Percentiles rank a stretch among this genome's conserved stretches.
Evolutionary conservation across 2,113 vertebrate species (phyloP).

Genomic region (Aythya baeri): DNA sequence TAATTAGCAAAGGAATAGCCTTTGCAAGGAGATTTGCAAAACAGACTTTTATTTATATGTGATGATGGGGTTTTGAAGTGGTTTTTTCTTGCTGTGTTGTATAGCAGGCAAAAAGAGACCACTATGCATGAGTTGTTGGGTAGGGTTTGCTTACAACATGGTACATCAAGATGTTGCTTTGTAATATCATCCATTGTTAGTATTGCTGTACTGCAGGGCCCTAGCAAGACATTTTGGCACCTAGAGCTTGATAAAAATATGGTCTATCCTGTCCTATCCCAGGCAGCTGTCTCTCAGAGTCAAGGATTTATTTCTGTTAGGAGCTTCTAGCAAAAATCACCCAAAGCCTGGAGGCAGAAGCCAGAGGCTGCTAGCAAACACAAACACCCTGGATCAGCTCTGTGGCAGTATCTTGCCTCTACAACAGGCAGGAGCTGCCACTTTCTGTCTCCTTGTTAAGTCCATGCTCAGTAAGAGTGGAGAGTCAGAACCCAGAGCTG

Average conservation of each 20-base stretch:
- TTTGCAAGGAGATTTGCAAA: conserved; percentile 52
- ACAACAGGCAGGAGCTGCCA: neutral
- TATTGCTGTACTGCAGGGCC: neutral
- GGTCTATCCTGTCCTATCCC: neutral
- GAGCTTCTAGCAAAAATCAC: neutral
- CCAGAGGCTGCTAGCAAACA: neutral
- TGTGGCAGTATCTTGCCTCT: neutral
- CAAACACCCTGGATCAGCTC: neutral
- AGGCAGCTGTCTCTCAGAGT: neutral
- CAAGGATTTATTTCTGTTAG: neutral
- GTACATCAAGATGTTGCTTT: neutral
- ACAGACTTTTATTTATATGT: conserved; percentile 35
- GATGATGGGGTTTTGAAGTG: conserved; percentile 41
- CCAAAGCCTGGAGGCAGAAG: neutral
- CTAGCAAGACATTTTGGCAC: neutral
- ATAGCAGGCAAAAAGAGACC: conserved; percentile 6
- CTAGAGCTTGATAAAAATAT: neutral
- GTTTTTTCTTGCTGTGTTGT: neutral
- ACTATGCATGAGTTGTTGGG: neutral
- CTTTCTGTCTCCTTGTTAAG: neutral
- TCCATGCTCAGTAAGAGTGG: fast-evolving
- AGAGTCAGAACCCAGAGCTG: neutral
- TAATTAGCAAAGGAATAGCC: conserved; percentile 64
- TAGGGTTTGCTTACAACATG: neutral
- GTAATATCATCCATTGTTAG: neutral